These are phyloP conservation scores for Myrmophylax atrothorax DNA, from an alignment of 2,113 vertebrate species.

Conservation along the genomic window DNA sequence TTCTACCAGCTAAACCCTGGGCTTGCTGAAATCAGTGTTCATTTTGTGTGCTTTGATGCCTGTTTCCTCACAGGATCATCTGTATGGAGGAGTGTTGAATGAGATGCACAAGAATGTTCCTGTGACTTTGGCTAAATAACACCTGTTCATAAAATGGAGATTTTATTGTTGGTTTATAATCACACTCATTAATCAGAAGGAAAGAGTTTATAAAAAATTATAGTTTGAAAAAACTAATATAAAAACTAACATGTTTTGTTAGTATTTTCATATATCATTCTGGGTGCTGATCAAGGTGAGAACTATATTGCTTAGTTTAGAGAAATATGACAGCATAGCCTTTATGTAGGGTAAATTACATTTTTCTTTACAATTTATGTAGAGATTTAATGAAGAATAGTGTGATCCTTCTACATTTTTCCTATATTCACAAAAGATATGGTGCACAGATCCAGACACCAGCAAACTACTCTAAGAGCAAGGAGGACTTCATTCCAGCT, in stretches of 20 bases:
- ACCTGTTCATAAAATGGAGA: neutral
- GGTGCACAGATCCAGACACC: neutral
- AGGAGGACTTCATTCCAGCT: neutral
- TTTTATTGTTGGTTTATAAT: neutral
- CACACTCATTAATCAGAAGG: neutral
- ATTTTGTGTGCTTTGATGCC: neutral
- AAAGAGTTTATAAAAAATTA: neutral
- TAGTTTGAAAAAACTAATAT: neutral
- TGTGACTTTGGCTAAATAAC: neutral
- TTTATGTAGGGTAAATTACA: neutral
- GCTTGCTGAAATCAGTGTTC: neutral
- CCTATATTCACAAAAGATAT: neutral
- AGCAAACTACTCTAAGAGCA: neutral
- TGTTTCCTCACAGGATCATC: neutral
- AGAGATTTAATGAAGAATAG: neutral
- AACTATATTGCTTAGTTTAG: neutral
- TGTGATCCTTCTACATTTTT: neutral
- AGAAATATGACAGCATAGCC: neutral
- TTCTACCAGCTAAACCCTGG: neutral
- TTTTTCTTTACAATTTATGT: neutral
- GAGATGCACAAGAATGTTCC: neutral
- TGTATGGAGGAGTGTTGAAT: neutral
- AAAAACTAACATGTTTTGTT: neutral
- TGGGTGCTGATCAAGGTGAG: neutral
- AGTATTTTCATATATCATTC: neutral